A percentile compares a stretch with the other conserved stretches of the same genome.
phyloP scores from a whole-genome alignment of 1,140 invertebrate species.

The Mycetomoellerius zeteki region DNA sequence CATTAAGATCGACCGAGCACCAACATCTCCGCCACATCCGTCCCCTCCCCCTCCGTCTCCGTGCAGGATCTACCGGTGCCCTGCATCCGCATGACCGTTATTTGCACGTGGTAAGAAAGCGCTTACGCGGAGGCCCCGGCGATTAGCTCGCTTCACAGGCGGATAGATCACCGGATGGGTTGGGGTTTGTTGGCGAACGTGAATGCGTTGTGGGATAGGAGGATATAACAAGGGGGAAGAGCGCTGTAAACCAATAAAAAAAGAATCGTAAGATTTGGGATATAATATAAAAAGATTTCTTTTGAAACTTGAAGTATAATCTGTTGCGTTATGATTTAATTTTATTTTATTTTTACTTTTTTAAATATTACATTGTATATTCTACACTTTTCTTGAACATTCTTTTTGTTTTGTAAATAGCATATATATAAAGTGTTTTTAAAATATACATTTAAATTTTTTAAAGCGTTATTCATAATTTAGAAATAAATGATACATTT shows the following conservation, averaged over 20 bases:
- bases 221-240: neutral
- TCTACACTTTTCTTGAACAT: neutral
- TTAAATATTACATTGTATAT: neutral
- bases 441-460: neutral
- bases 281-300: neutral
- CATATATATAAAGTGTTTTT: neutral
- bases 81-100: slow-evolving; percentile 62
- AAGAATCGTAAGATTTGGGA: neutral
- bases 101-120: slow-evolving; percentile 65
- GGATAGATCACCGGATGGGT: slow-evolving; percentile 60
- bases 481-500: neutral
- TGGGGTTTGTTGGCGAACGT: slow-evolving; percentile 22
- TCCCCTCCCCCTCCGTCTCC: slow-evolving; percentile 58
- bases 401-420: neutral
- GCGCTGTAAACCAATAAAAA: neutral
- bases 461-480: neutral
- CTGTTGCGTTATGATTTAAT: neutral
- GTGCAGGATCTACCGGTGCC: slow-evolving; percentile 51
- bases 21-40: slow-evolving; percentile 70
- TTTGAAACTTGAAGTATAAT: neutral
- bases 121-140: slow-evolving; percentile 55
- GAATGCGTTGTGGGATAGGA: neutral
- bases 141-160: slow-evolving; percentile 61
- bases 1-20: slow-evolving; percentile 85
- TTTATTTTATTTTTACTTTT: no score